A percentile compares a stretch with the other conserved stretches of the same genome.
Evolutionary conservation across 2,113 vertebrate genomes (phyloP).

Genomic region (Crypturellus undulatus): DNA sequence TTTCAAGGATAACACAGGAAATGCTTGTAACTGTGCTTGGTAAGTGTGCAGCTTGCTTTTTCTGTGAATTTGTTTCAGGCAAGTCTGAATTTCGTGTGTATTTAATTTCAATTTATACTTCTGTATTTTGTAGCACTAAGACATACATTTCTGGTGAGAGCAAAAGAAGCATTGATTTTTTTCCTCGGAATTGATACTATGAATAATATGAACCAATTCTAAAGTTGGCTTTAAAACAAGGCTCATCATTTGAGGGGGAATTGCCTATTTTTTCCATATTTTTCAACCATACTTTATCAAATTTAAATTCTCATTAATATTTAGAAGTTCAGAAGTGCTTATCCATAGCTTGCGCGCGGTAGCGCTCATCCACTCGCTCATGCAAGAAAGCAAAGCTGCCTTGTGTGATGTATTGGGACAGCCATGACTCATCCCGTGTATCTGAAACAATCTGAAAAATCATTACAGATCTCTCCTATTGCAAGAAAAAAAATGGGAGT

Average conservation of each 20-base stretch:
- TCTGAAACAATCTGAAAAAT: constrained; percentile 4
- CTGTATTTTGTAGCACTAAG: background rate
- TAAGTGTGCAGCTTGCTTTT: background rate
- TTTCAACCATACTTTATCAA: background rate
- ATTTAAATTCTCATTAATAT: background rate
- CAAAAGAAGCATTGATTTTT: background rate
- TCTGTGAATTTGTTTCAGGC: constrained; percentile 1
- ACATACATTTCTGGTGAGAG: constrained; percentile 11
- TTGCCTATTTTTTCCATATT: background rate
- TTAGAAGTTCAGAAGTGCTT: background rate
- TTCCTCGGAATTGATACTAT: background rate
- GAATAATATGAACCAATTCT: background rate
- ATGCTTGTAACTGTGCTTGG: background rate
- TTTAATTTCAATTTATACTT: constrained; percentile 22
- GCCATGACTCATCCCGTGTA: background rate
- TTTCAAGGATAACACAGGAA: constrained; percentile 46
- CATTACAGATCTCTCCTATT: background rate
- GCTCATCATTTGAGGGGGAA: background rate
- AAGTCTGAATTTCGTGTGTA: background rate
- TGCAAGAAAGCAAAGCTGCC: background rate
- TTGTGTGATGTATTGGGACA: background rate
- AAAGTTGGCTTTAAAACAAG: background rate
- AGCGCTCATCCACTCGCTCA: accelerated
- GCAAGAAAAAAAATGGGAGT: background rate
- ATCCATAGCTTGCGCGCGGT: background rate